Evolutionary conservation across 1,140 invertebrate genomes (phyloP), one percentile per base, ranked within the genome.

Genomic region (Drosophila pallidifrons): DNA sequence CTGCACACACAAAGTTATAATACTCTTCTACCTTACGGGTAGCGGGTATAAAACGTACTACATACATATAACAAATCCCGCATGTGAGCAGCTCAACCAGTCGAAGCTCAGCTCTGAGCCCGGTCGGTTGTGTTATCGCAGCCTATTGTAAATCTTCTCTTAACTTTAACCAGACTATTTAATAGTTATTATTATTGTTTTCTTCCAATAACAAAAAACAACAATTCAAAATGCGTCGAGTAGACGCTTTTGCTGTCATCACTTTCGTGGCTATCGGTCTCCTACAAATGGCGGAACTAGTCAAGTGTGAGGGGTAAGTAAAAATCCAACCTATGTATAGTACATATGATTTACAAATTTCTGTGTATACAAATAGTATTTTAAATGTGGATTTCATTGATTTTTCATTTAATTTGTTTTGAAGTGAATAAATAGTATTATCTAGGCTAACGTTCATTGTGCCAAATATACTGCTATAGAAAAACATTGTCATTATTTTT

Each of bases 271-370:
- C 60, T 66, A 65, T 88, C 54, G 75, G 64, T n/a, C 67, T 88
- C 20, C 68, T 88, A 28, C 85, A 76, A 70, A 81, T 57, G 61
- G 74, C 83, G 64, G 81, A 88, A 63, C 66, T 71, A 55, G 85
- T 85, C 32, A 89, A 89, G 58, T 58, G 71, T 45, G 81, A 88
- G 52, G 85, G 85, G 85, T 88, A 85, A 88, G 85, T 89, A 3
- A 7, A 66, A 43, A 16, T 45, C 8, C 8, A 16, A 52, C n/a
- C 41, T 4, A 49, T 16, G 8, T 32, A 16, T 25, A 0, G 20
- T 25, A 25, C 3, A 20, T 47, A 32, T 55, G 11, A n/a, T 38
- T 30, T 55, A 13, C n/a, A 15, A n/a, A n/a, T 13, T 43, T 20
- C 5, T 20, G 0, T 1, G 16, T 13, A 49, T 28, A 15, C 28